phyloP scores from a whole-genome alignment of 2,888 invertebrate species.

The Archips xylosteana region DNA sequence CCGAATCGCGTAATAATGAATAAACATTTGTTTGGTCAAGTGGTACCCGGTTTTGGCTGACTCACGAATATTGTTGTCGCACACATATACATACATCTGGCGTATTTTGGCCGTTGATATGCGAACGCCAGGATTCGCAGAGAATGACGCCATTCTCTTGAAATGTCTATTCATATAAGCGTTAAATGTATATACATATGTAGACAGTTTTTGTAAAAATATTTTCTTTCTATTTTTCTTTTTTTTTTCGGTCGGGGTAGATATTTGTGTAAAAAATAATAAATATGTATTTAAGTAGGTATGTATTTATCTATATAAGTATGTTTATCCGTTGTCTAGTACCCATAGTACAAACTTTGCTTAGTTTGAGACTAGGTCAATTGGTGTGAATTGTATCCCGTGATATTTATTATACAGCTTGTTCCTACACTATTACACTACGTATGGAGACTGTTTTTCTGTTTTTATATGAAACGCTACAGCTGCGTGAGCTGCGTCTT shows the following conservation, averaged over 20 bases:
- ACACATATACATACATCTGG: constrained; percentile 65
- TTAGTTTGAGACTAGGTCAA: too few species aligned
- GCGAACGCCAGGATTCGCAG: constrained; percentile 70
- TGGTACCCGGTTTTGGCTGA: constrained; percentile 67
- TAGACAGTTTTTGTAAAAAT: constrained; percentile 6
- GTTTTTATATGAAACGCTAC: background rate
- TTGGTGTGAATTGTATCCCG: too few species aligned
- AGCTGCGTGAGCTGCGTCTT: background rate
- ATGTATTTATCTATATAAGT: too few species aligned
- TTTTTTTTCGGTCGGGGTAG: too few species aligned
- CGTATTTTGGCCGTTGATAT: constrained; percentile 76
- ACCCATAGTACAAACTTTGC: too few species aligned
- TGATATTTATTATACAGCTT: background rate
- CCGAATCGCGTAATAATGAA: constrained; percentile 62
- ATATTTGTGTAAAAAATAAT: too few species aligned
- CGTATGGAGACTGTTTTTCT: background rate
- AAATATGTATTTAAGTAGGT: too few species aligned
- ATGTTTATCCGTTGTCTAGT: too few species aligned
- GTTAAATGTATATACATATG: constrained; percentile 13
- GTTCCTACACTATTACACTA: background rate
- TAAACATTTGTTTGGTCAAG: constrained; percentile 82
- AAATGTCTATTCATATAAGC: constrained; percentile 50
- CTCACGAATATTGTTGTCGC: constrained; percentile 81
- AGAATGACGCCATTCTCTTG: constrained; percentile 79
- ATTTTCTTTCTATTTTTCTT: background rate